A percentile compares a stretch with the other conserved stretches of the same genome.
phyloP scores from a whole-genome alignment of 1,140 invertebrate genomes.

The Cataglyphis hispanica region DNA sequence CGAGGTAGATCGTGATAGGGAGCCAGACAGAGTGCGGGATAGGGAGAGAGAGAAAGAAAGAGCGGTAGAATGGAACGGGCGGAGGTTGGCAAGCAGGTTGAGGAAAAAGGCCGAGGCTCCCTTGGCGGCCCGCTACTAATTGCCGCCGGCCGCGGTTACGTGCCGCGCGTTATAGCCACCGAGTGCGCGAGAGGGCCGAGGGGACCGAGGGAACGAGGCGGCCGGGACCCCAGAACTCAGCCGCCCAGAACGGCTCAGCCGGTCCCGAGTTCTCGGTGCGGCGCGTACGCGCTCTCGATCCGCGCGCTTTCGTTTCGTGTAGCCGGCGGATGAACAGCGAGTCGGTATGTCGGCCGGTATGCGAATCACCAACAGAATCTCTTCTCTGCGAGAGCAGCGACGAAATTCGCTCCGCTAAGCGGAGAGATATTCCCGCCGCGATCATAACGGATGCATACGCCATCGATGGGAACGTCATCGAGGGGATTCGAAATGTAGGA shows the following conservation, averaged over 20 bases:
- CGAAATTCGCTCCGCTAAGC: constrained; percentile 41
- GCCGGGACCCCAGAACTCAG: constrained; percentile 38
- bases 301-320: constrained; percentile 55
- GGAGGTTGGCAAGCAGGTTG: constrained; percentile 74
- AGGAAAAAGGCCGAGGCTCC: constrained; percentile 81
- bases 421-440: constrained; percentile 30
- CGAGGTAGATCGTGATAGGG: constrained; percentile 75
- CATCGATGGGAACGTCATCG: constrained; percentile 1
- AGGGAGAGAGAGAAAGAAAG: constrained; percentile 75
- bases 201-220: not conserved
- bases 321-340: constrained; percentile 50
- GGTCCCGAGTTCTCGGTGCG: constrained; percentile 30
- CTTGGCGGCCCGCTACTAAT: constrained; percentile 86
- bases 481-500: not conserved
- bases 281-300: constrained; percentile 53
- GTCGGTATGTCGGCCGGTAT: constrained; percentile 54
- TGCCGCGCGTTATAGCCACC: constrained; percentile 82
- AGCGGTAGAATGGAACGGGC: constrained; percentile 84
- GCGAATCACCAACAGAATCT: constrained; percentile 43
- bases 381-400: constrained; percentile 24
- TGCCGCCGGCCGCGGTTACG: constrained; percentile 85
- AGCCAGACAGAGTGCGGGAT: constrained; percentile 48
- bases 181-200: constrained; percentile 25
- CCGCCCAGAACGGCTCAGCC: constrained; percentile 41
- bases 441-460: constrained; percentile 6